These are phyloP conservation scores for Drosophila nigromelanica DNA, from an alignment of 1,140 invertebrate genomes.

Conservation along the genomic window DNA sequence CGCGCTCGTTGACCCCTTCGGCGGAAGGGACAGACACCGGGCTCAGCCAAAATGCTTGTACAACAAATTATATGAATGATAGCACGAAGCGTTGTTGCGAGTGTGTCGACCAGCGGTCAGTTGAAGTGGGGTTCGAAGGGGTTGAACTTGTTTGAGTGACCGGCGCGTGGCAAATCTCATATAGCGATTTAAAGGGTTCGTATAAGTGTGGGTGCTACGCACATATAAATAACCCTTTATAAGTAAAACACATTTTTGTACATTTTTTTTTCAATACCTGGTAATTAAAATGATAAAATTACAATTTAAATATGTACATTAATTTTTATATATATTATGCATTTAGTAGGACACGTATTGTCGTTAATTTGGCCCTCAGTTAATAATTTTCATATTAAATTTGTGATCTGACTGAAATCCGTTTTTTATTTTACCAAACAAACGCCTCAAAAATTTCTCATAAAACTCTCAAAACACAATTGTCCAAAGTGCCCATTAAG, in stretches of 20 bases:
- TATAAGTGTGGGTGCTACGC: slow-evolving; percentile 4
- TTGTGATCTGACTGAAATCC: slow-evolving; percentile 36
- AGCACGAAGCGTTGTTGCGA: slow-evolving; percentile 3
- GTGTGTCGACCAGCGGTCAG: slow-evolving; percentile 56
- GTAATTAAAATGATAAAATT: too few relatives aligned
- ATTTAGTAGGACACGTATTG: too few relatives aligned
- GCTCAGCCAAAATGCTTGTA: background rate
- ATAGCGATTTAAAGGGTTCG: slow-evolving; percentile 9
- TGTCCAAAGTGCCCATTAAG: slow-evolving; percentile 46
- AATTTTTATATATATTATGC: too few relatives aligned
- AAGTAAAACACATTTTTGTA: too few relatives aligned
- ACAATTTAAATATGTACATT: too few relatives aligned
- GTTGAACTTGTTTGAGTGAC: slow-evolving; percentile 46
- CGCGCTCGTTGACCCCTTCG: slow-evolving; percentile 52
- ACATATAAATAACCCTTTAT: background rate
- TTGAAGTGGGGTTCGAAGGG: slow-evolving; percentile 55
- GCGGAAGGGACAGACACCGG: slow-evolving; percentile 4
- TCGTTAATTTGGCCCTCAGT: too few relatives aligned
- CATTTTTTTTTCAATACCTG: too few relatives aligned
- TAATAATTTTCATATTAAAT: slow-evolving; percentile 25
- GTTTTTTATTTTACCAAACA: slow-evolving; percentile 48
- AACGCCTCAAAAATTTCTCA: slow-evolving; percentile 18
- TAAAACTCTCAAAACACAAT: slow-evolving; percentile 41
- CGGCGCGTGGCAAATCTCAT: slow-evolving; percentile 10
- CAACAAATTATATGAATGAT: slow-evolving; percentile 52